A percentile compares a stretch with the other conserved stretches of the same genome.
Evolutionary conservation across 2,113 vertebrate genomes (phyloP).

Genomic region (Sceloporus tristichus): DNA sequence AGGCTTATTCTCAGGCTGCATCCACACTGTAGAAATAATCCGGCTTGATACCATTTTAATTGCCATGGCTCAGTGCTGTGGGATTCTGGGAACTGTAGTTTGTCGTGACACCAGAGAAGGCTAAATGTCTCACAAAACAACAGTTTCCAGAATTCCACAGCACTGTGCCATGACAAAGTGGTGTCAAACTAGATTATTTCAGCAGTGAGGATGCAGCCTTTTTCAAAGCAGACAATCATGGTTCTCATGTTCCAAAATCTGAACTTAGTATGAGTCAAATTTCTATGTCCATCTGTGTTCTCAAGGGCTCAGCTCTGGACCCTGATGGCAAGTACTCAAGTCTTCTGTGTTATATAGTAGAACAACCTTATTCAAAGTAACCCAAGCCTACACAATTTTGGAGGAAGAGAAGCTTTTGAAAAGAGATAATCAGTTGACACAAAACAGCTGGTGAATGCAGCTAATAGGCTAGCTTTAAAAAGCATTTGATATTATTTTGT

Average conservation of each 20-base stretch:
- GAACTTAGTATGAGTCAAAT: not conserved
- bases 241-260: not conserved
- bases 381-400: rapidly evolving
- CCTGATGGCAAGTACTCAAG: no score
- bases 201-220: no score
- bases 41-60: no score
- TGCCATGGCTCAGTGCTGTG: not conserved
- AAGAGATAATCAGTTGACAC: not conserved
- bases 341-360: no score
- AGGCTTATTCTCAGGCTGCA: not conserved
- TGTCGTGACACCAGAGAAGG: no score
- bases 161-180: no score
- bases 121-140: no score
- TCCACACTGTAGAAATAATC: no score
- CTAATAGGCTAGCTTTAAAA: not conserved
- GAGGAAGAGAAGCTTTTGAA: not conserved
- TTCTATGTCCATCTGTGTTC: no score
- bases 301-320: not conserved
- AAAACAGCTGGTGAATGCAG: not conserved
- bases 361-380: not conserved
- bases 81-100: no score
- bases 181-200: no score
- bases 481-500: conserved; percentile 47
- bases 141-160: no score
- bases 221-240: not conserved